Evolutionary conservation across 2,113 vertebrate species (phyloP).

Genomic region (Neodon shergylaensis): DNA sequence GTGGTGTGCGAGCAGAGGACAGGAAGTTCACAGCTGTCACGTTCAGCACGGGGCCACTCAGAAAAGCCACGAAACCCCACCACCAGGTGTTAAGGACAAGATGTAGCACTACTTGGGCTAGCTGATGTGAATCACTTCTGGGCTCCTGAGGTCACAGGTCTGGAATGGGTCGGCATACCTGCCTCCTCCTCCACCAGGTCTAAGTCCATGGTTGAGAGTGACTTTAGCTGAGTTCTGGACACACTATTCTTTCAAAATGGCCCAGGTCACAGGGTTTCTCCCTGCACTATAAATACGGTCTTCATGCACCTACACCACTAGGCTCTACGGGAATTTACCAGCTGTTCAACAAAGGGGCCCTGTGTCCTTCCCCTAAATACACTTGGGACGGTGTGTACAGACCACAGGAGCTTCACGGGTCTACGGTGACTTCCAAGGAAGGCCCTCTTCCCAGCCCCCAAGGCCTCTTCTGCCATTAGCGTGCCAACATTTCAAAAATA

Average conservation of each 20-base stretch:
- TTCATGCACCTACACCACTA: neutral
- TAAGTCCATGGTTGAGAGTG: neutral
- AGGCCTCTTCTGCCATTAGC: neutral
- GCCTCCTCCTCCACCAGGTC: neutral
- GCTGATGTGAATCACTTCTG: neutral
- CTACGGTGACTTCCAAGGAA: neutral
- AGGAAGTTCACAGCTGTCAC: neutral
- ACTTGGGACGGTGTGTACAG: neutral
- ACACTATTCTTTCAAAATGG: neutral
- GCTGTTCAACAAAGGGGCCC: neutral
- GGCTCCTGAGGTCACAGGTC: neutral
- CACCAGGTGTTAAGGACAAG: neutral
- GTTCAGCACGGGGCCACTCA: neutral
- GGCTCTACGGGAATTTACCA: neutral
- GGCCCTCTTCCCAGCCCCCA: neutral
- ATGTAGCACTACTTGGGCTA: neutral
- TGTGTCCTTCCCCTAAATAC: neutral
- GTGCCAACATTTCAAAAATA: neutral
- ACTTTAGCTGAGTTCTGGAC: neutral
- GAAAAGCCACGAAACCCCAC: neutral
- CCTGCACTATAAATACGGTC: neutral
- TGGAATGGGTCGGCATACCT: no score
- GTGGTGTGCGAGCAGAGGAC: accelerated
- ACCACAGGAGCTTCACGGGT: neutral
- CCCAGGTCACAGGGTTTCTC: neutral